These are phyloP conservation scores for Drosophila nikananu DNA, from an alignment of 1,140 invertebrate species.

Conservation along the genomic window DNA sequence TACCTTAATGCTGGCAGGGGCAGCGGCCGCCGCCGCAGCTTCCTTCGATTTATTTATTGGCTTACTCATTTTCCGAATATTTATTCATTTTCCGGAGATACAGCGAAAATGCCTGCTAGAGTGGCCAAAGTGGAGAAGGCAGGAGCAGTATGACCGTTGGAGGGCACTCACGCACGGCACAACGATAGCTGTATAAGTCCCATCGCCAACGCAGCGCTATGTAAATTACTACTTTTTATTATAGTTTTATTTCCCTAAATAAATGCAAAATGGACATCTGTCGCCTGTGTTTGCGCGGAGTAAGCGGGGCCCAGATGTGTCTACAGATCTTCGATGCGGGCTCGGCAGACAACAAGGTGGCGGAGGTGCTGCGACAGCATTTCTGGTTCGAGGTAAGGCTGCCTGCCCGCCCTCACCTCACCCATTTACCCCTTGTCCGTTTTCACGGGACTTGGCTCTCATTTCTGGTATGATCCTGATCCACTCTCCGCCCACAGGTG, in stretches of 20 bases:
- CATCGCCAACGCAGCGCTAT: slow-evolving; percentile 53
- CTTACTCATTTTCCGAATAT: slow-evolving; percentile 35
- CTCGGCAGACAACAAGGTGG: slow-evolving; percentile 56
- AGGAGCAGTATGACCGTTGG: not conserved
- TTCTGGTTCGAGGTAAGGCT: slow-evolving; percentile 78
- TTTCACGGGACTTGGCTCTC: slow-evolving; percentile 10
- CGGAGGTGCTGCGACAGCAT: slow-evolving; percentile 69
- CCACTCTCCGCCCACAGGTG: slow-evolving; percentile 27
- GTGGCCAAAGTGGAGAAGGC: not conserved
- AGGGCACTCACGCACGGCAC: not conserved
- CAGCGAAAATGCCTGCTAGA: slow-evolving; percentile 6
- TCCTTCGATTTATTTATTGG: slow-evolving; percentile 37
- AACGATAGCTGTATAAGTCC: slow-evolving; percentile 11
- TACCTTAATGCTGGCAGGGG: slow-evolving; percentile 56
- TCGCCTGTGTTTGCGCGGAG: slow-evolving; percentile 69
- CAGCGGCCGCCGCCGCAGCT: slow-evolving; percentile 9
- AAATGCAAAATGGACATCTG: slow-evolving; percentile 71
- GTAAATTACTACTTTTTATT: slow-evolving; percentile 54
- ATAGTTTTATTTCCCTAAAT: slow-evolving; percentile 40
- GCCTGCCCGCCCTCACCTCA: slow-evolving; percentile 11
- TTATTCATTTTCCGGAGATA: slow-evolving; percentile 22
- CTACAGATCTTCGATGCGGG: slow-evolving; percentile 64
- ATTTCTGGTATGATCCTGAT: slow-evolving; percentile 13
- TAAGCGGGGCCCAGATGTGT: slow-evolving; percentile 72
- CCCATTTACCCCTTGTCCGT: slow-evolving; percentile 11